These are phyloP conservation scores for Acomys russatus DNA, from an alignment of 2,797 vertebrate genomes.

Conservation along the genomic window DNA sequence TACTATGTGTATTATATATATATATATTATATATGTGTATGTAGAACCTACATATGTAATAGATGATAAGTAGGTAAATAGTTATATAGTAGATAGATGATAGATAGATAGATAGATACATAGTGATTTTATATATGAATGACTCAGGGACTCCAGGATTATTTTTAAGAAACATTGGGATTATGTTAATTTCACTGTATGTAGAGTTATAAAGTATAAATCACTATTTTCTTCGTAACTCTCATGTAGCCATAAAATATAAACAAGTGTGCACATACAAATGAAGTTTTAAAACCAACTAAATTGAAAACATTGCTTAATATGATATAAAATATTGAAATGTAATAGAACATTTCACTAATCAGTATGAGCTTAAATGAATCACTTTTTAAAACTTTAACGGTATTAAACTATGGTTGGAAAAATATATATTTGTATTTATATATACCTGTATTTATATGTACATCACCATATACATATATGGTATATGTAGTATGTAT, in stretches of 20 bases:
- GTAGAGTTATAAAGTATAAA: slow-evolving; percentile 13
- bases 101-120: neutral
- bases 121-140: neutral
- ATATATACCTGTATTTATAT: no score
- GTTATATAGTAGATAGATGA: neutral
- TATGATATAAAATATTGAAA: neutral
- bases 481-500: neutral
- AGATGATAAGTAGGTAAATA: neutral
- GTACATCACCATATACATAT: neutral
- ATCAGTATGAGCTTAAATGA: neutral
- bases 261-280: slow-evolving; percentile 24
- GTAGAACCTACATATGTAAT: neutral
- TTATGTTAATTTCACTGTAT: neutral
- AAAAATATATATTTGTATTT: neutral
- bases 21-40: neutral
- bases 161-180: neutral
- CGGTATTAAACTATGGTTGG: neutral
- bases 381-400: neutral
- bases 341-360: neutral
- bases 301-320: neutral
- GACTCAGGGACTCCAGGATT: neutral
- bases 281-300: neutral
- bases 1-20: neutral
- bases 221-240: neutral
- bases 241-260: neutral